These are phyloP conservation scores for Eurytoma adleriae DNA, from an alignment of 2,888 invertebrate genomes.

Conservation along the genomic window DNA sequence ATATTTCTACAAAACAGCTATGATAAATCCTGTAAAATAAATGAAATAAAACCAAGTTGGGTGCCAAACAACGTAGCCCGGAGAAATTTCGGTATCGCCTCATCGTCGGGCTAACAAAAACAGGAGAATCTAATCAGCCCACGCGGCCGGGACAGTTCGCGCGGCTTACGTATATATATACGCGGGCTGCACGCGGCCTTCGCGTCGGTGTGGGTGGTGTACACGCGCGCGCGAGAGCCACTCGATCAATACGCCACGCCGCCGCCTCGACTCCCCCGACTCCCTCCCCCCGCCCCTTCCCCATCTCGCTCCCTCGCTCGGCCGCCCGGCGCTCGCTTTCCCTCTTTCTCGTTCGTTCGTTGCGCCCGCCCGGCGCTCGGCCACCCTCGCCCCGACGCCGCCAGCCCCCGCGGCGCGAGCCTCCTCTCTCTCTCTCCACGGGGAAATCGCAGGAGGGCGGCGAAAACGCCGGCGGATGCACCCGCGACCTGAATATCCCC, in stretches of 20 bases:
- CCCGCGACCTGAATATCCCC: not conserved
- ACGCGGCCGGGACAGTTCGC: too few species aligned
- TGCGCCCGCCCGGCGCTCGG: constrained; percentile 3
- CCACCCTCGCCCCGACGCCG: not conserved
- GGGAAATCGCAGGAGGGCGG: too few species aligned
- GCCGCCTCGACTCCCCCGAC: constrained; percentile 61
- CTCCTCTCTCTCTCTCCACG: not conserved
- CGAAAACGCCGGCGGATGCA: not conserved
- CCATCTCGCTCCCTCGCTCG: constrained; percentile 58
- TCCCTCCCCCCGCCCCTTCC: constrained; percentile 57
- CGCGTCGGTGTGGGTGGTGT: constrained; percentile 17
- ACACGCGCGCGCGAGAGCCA: constrained; percentile 66
- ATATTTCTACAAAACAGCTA: too few species aligned
- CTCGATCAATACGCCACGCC: constrained; percentile 76
- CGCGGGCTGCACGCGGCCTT: constrained; percentile 47
- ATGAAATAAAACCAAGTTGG: too few species aligned
- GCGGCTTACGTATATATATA: constrained; percentile 42
- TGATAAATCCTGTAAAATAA: too few species aligned
- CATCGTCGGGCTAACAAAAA: too few species aligned
- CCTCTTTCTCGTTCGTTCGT: constrained; percentile 43
- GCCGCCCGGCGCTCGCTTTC: constrained; percentile 20
- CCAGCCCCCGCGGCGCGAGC: not conserved
- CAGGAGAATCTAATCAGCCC: too few species aligned
- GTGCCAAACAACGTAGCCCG: too few species aligned
- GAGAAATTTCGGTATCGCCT: too few species aligned